These are phyloP conservation scores for Tor tambroides DNA, from an alignment of 2,113 vertebrate species.

Conservation along the genomic window DNA sequence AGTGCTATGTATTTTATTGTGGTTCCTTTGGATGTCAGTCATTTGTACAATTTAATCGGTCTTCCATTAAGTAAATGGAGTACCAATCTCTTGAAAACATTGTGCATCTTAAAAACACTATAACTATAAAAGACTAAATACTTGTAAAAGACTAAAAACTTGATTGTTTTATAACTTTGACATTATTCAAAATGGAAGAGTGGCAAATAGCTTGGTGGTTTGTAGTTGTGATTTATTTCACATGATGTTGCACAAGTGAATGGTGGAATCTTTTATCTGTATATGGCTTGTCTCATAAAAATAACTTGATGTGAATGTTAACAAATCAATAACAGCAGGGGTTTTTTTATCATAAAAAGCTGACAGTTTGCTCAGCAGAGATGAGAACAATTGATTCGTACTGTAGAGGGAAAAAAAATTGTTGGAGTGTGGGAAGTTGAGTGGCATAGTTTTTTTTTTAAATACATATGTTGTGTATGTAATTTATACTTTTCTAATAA, in stretches of 20 bases:
- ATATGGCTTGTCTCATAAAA: not conserved
- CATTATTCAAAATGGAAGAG: not conserved
- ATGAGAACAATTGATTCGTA: not conserved
- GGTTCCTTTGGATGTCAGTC: not conserved
- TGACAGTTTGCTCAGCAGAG: not conserved
- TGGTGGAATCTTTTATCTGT: constrained; percentile 1
- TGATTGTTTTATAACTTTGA: constrained; percentile 10
- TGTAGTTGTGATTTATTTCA: constrained; percentile 18
- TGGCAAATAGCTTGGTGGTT: not conserved
- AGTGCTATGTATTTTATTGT: not conserved
- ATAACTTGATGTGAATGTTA: constrained; percentile 2
- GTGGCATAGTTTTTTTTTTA: not conserved
- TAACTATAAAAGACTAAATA: constrained; percentile 18
- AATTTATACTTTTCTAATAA: not conserved
- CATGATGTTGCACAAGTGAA: constrained; percentile 19
- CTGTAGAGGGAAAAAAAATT: not conserved
- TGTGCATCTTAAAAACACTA: not conserved
- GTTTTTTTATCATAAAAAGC: not conserved
- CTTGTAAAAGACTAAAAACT: too few species aligned
- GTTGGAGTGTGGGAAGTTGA: not conserved
- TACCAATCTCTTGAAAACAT: not conserved
- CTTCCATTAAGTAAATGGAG: not conserved
- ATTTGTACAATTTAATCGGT: not conserved
- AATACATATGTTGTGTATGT: not conserved
- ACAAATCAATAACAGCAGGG: constrained; percentile 13